phyloP scores from a whole-genome alignment of 2,113 vertebrate genomes.

The Pomatorhinus ruficollis region DNA sequence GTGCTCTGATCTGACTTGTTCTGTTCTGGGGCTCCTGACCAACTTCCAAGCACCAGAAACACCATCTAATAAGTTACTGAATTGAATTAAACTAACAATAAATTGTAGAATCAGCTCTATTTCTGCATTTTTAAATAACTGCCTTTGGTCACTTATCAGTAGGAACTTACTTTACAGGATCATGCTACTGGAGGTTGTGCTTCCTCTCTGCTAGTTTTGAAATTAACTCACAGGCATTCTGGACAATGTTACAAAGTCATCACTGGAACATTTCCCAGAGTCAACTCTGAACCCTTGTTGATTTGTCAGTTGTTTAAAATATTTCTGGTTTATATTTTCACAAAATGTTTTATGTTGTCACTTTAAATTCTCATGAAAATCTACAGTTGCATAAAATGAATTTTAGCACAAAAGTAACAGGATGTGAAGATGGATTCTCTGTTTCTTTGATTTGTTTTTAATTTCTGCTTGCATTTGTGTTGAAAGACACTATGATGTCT shows the following conservation, averaged over 20 bases:
- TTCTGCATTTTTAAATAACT: background rate
- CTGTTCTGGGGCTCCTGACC: background rate
- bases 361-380: background rate
- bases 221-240: background rate
- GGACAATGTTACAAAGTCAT: background rate
- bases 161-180: background rate
- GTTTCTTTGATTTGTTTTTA: background rate
- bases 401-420: background rate
- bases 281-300: background rate
- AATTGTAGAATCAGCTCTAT: background rate
- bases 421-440: background rate
- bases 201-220: background rate
- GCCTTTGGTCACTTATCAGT: background rate
- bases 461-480: background rate
- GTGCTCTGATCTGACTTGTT: background rate
- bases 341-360: background rate
- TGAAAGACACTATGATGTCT: background rate
- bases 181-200: background rate
- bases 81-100: background rate
- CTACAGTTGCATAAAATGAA: fast-evolving
- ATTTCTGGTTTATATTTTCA: background rate
- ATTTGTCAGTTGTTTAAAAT: background rate
- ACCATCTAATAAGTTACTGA: background rate
- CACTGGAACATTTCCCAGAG: background rate
- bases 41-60: background rate